These are phyloP conservation scores for Agelaius tricolor DNA, from an alignment of 2,113 vertebrate genomes.

Conservation along the genomic window DNA sequence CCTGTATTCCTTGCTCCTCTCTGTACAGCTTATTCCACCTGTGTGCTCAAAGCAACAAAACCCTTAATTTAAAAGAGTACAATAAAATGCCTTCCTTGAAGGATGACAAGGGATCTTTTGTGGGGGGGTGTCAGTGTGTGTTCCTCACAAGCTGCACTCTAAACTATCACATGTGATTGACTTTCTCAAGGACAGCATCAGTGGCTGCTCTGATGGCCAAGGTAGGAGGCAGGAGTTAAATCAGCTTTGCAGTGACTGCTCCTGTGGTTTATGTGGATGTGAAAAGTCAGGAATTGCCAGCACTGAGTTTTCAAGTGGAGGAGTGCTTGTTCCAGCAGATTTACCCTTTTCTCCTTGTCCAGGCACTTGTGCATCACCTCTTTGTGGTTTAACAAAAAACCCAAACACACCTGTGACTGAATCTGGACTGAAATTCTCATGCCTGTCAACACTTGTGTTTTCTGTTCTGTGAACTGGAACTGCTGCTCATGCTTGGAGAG, in stretches of 20 bases:
- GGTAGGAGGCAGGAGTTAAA: background rate
- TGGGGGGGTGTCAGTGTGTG: accelerated
- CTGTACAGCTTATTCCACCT: background rate
- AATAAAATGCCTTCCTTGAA: background rate
- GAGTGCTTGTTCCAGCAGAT: background rate
- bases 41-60: background rate
- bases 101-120: background rate
- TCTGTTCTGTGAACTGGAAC: background rate
- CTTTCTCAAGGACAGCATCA: background rate
- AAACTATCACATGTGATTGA: accelerated
- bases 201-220: background rate
- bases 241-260: background rate
- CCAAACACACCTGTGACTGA: background rate
- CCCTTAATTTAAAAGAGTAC: background rate
- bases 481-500: background rate
- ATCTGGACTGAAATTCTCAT: background rate
- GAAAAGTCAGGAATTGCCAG: background rate
- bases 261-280: background rate
- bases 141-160: background rate
- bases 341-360: background rate
- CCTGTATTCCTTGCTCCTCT: background rate
- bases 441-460: background rate
- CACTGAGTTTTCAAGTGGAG: background rate
- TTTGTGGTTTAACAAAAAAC: background rate
- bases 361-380: background rate